Base-by-base conservation (phyloP, 2,888 invertebrate genomes). In the Alloplasta piceator region DNA sequence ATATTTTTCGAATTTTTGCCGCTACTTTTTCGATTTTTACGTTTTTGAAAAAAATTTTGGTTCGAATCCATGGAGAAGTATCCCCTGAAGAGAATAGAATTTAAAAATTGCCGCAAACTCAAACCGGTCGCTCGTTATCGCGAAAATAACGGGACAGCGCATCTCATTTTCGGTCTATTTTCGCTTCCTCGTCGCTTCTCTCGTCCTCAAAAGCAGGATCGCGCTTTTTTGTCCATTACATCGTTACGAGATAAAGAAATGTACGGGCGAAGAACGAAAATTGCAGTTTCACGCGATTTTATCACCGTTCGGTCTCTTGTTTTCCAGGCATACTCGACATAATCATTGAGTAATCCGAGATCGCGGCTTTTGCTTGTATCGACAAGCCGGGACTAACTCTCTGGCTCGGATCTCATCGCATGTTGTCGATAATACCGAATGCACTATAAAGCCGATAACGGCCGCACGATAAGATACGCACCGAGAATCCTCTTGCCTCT, bases 391-490 rank as follows among this genome's bases (percentile, higher is more conserved):
- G 66, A 52, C 55, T 26, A 52, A 56, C 26, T 12, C 71, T 68
- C 48, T 64, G 52, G 36, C 26, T 71, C 50, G 55, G 71, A 41
- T 67, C 50, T 43, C 55, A 72, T 55, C 36, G 66, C 52, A 46
- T 66, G 68, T 56, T 39, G 50, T 14, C 38, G 71, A 71, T 61
- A 26, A 26, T 26, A 72, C 36, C 61, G 55, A 56, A 26, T 72
- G 41, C 39, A 55, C 63, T 75, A 76, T 60, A 72, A 61, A 72
- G 76, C 50, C 61, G 80, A 80, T 80, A 80, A 67, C 41, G 67
- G 36, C n/a, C 68, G 56, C 52, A 67, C 61, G 80, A 80, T 80
- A 80, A 80, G 80, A 76, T 76, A 76, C 55, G 36, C 36, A 14
- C 41, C 63, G 36, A 26, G 52, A 16, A 6, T 70, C 46, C 36